phyloP scores from a whole-genome alignment of 1,140 invertebrate species.

The Holcopasites calliopsidis region DNA sequence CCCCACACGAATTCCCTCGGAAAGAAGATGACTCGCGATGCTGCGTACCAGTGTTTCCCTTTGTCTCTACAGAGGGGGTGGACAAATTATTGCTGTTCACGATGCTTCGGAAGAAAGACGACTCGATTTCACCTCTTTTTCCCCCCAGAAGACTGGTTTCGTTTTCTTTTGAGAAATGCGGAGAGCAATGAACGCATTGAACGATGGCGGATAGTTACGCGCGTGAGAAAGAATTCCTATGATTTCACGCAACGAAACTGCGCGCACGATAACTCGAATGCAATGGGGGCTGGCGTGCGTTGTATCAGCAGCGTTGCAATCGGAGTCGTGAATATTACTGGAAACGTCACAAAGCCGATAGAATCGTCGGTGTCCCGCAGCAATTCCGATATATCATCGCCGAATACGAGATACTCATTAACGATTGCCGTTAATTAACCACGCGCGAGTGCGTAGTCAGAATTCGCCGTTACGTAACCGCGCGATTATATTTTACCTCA shows the following conservation, averaged over 20 bases:
- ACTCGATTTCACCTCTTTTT: not conserved
- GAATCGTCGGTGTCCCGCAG: conserved; percentile 1
- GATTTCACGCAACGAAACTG: not conserved
- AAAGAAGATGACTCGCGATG: not conserved
- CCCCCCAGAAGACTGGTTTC: not conserved
- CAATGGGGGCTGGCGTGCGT: conserved; percentile 36
- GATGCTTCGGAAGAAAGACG: conserved; percentile 7
- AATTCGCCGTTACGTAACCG: no score
- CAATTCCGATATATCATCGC: conserved; percentile 2
- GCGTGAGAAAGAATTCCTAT: conserved; percentile 21
- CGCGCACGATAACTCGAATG: conserved; percentile 15
- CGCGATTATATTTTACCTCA: not conserved
- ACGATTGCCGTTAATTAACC: not conserved
- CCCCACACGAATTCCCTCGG: not conserved
- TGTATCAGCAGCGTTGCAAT: conserved; percentile 14
- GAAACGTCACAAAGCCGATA: conserved; percentile 20
- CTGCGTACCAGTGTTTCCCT: not conserved
- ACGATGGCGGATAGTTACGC: no score
- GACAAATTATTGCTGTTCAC: conserved; percentile 1
- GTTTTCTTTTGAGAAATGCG: not conserved
- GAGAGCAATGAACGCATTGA: not conserved
- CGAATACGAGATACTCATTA: conserved; percentile 7
- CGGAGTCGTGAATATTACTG: conserved; percentile 15
- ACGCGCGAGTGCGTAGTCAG: not conserved
- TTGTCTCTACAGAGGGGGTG: no score